Conservation (phyloP, 2,113 vertebrate species). For the Edolisoma coerulescens region DNA sequence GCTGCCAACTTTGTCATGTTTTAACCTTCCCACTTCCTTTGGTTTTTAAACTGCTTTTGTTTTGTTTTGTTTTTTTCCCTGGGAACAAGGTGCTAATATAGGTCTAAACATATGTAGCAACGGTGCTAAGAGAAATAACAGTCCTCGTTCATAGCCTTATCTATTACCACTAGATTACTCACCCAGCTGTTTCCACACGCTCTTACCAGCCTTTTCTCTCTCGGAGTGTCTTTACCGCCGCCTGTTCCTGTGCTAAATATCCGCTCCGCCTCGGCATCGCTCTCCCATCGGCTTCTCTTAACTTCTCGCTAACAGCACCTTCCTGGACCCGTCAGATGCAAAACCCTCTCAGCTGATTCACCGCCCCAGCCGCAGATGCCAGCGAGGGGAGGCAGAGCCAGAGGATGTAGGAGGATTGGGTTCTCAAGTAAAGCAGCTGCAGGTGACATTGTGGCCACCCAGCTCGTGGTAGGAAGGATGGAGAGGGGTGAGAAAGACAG, state of each 20-base stretch:
- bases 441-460: not conserved
- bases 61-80: slow-evolving; percentile 60
- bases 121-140: slow-evolving; percentile 86
- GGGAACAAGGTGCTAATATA: slow-evolving; percentile 91
- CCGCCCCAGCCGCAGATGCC: not conserved
- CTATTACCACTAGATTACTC: slow-evolving; percentile 78
- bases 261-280: not conserved
- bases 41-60: slow-evolving; percentile 68
- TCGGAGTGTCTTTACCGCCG: not conserved
- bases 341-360: not conserved
- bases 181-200: not conserved
- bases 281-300: slow-evolving; percentile 15
- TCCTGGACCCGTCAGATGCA: not conserved
- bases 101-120: slow-evolving; percentile 80
- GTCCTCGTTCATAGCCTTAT: slow-evolving; percentile 70
- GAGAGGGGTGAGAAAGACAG: not conserved
- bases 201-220: not conserved
- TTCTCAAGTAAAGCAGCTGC: not conserved
- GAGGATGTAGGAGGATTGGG: not conserved
- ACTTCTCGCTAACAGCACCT: not conserved
- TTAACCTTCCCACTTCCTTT: slow-evolving; percentile 61
- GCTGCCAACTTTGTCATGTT: slow-evolving; percentile 54
- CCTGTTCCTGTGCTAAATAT: slow-evolving; percentile 13
- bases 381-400: slow-evolving; percentile 43
- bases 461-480: not conserved